Evolutionary conservation across 1,140 invertebrate species (phyloP), one percentile per base, ranked within the genome.

Genomic region (Amyelois transitella): DNA sequence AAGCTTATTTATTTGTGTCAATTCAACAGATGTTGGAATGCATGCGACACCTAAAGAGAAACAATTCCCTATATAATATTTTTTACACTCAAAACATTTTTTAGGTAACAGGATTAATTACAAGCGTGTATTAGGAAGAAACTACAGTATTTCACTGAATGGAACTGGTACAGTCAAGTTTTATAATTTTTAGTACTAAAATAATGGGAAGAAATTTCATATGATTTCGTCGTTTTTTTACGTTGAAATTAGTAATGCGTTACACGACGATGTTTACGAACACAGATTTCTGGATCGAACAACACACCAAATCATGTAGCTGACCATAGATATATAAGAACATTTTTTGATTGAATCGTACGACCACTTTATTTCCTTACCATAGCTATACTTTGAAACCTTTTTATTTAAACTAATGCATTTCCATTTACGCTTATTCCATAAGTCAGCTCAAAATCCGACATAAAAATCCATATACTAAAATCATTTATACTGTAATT

Each of bases 11-110:
- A n/a, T n/a, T n/a, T 8, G 20, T 22, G 22, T 24, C 44, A 47
- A 54, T 10, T 53, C 6, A 54, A 54, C 44, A 48, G 21, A 50
- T 55, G 68, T 49, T 70, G 66, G 66, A 75, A 69, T 73, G 64
- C 64, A 53, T 62, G 63, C 44, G 38, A 48, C 49, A 19, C 22
- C 21, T 44, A 21, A 55, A 38, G n/a, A 38, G 32, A 38, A 38
- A 14, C 32, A 38, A 2, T 38, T 38, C 7, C 17, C 12, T 38
- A 14, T 14, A 38, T 1, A 38, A 4, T 8, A 2, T 28, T 28
- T 28, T 28, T 4, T 8, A 10, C 25, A 28, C 7, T 28, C 1
- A 28, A 28, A 28, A 5, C 7, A n/a, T n/a, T n/a, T n/a, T n/a
- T n/a, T n/a, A 10, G 25, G 25, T 28, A 28, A 28, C 25, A 28